Base-by-base conservation (phyloP, 2,888 invertebrate species). In the Psylliodes chrysocephalus region DNA sequence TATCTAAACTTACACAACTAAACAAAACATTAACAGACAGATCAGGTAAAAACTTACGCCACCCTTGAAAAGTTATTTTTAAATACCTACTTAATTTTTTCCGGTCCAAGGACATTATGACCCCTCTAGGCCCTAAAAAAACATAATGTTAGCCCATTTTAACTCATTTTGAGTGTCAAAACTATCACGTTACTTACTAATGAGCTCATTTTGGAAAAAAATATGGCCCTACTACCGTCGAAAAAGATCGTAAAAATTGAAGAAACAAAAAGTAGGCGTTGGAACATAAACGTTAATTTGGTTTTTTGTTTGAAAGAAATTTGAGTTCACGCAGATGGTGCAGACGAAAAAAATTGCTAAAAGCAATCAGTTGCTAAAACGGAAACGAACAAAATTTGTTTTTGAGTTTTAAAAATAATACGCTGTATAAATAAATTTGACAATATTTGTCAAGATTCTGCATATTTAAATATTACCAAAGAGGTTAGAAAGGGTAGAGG, bases 151-250 rank as follows among this genome's bases (percentile, higher is more conserved):
- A 33, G 6, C 35, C 14, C 46, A 28, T 25, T n/a, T 8, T 49
- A 22, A 49, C 47, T 49, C 40, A 54, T 54, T 54, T 5, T 7
- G 15, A 28, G 49, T 59, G 59, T 59, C 40, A 59, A 40, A 59
- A 59, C 59, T 59, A 59, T 59, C 59, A 30, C 40, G 25, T 51
- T 59, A 49, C 59, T 22, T 28, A 59, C 51, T 59, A 59, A 59
- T 51, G 59, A 59, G 49, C 49, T 49, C 38, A 28, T 59, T 59
- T 49, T 25, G 40, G n/a, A 47, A 46, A 56, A 56, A 56, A 56
- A 51, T 17, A 6, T 17, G 30, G 22, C 14, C 15, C 46, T 56
- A 15, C 47, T 7, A 47, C 47, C 44, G 35, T 46, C 47, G 18
- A 56, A 46, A 47, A 56, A n/a, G 56, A 18, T 47, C 56, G 35